These are phyloP conservation scores for Eupeodes corollae DNA, from an alignment of 1,140 invertebrate species.

Conservation along the genomic window DNA sequence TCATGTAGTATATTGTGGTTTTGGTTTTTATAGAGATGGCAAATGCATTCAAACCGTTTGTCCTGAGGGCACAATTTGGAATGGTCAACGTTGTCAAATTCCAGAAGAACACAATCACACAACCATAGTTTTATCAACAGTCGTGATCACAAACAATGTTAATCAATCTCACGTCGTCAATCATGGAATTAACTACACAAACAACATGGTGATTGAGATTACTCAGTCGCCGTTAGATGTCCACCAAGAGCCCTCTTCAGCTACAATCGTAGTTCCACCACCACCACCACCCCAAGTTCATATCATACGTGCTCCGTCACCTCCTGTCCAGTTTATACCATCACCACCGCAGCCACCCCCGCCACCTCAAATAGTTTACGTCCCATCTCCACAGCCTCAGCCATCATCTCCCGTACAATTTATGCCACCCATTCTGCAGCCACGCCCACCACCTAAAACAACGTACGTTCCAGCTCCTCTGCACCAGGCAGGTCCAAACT, in stretches of 20 bases:
- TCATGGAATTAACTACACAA: conserved; percentile 14
- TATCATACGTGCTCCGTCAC: background rate
- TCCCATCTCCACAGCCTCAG: too few species aligned
- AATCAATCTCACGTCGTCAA: conserved; percentile 1
- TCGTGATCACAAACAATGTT: background rate
- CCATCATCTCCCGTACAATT: too few species aligned
- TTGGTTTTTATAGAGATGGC: conserved; percentile 4
- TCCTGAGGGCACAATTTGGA: conserved; percentile 20
- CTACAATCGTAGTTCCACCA: conserved; percentile 21
- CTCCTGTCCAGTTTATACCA: background rate
- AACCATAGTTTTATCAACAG: conserved; percentile 13
- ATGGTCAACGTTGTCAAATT: conserved; percentile 11
- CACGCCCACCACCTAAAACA: background rate
- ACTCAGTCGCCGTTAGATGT: conserved; percentile 10
- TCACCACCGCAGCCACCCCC: background rate
- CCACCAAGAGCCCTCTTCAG: conserved; percentile 4
- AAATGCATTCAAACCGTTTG: conserved; percentile 14
- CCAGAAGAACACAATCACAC: conserved; percentile 6
- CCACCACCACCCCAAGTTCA: background rate
- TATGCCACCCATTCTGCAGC: too few species aligned
- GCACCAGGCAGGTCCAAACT: too few species aligned
- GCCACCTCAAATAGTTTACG: background rate
- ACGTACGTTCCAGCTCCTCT: too few species aligned
- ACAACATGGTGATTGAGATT: conserved; percentile 11
- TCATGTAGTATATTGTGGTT: conserved; percentile 16